A percentile compares a stretch with the other conserved stretches of the same genome.
These are phyloP conservation scores for Lochmaea capreae DNA, from an alignment of 2,888 invertebrate genomes.

Conservation along the genomic window DNA sequence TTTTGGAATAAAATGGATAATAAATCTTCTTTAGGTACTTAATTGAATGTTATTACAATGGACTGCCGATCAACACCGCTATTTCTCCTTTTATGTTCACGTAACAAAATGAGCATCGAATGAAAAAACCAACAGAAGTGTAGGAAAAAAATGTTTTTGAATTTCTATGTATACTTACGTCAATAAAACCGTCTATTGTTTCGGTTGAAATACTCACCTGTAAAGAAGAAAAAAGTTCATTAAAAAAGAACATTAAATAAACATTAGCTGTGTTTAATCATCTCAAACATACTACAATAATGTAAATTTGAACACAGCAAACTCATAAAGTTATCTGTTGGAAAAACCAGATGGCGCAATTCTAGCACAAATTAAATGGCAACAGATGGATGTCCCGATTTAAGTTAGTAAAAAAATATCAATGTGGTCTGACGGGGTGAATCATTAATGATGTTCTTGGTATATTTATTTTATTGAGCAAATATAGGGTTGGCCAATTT, in stretches of 20 bases:
- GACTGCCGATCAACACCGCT: no score
- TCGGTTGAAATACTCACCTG: conserved; percentile 24
- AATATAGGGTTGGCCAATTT: neutral
- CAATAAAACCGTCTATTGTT: neutral
- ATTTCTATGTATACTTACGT: neutral
- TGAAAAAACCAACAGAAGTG: no score
- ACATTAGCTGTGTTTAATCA: conserved; percentile 15
- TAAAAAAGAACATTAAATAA: conserved; percentile 15
- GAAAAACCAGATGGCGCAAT: conserved; percentile 35
- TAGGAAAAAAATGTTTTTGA: neutral
- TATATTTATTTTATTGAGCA: neutral
- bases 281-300: conserved; percentile 30
- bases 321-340: conserved; percentile 30
- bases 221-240: conserved; percentile 22
- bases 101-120: no score
- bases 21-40: no score
- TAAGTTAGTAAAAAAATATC: conserved; percentile 33
- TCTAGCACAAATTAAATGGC: conserved; percentile 38
- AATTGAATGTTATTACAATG: no score
- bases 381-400: conserved; percentile 40
- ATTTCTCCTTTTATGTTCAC: no score
- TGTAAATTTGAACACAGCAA: conserved; percentile 34
- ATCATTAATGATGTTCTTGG: neutral
- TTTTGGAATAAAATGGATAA: no score
- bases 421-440: conserved; percentile 20